Evolutionary conservation across 2,888 invertebrate species (phyloP).

Genomic region (Epicampocera succincta): DNA sequence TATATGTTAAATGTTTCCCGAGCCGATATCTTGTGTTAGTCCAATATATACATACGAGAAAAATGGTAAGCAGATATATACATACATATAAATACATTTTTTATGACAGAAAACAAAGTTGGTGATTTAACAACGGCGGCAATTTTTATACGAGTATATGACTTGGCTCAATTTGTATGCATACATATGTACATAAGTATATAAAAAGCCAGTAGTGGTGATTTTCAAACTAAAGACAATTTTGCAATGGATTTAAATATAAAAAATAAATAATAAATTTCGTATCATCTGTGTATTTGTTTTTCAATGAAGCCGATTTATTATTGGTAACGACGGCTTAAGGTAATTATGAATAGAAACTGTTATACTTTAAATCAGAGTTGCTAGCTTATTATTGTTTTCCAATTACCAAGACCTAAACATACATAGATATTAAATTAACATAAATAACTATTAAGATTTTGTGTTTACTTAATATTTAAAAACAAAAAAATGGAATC

Average conservation of each 20-base stretch:
- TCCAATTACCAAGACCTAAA: slow-evolving; percentile 38
- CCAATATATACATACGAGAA: no score
- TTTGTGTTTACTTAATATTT: neutral
- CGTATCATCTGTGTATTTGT: no score
- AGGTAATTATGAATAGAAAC: neutral
- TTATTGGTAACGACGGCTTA: no score
- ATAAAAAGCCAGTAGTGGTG: no score
- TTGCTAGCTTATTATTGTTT: slow-evolving; percentile 44
- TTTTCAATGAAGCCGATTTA: no score
- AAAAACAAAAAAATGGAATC: slow-evolving; percentile 35
- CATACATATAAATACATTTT: slow-evolving; percentile 12
- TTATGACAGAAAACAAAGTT: neutral
- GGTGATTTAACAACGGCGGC: neutral
- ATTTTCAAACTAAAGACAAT: no score
- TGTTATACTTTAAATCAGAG: slow-evolving; percentile 25
- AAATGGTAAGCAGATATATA: neutral
- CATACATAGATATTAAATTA: slow-evolving; percentile 1
- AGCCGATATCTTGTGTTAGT: no score
- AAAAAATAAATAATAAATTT: no score
- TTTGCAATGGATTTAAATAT: no score
- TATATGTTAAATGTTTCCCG: neutral
- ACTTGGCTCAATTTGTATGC: no score
- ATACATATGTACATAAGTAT: no score
- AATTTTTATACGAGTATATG: no score
- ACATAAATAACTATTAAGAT: neutral